phyloP scores from a whole-genome alignment of 2,888 invertebrate genomes.

The Acleris emargana region DNA sequence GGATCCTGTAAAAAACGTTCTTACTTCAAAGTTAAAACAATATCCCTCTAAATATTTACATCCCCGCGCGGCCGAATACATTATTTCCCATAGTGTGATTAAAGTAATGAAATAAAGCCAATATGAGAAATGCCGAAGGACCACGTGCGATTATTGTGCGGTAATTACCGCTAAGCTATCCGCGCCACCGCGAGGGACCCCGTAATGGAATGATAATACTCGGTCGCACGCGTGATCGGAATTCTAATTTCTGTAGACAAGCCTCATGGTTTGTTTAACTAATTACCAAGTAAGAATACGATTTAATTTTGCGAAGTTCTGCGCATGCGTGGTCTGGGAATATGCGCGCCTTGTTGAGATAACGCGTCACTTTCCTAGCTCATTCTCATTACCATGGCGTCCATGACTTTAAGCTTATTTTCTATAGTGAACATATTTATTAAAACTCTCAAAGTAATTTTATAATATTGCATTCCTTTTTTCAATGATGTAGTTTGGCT shows the following conservation, averaged over 20 bases:
- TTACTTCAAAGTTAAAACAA: too few relatives aligned
- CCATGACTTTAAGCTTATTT: too few relatives aligned
- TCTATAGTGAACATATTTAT: too few relatives aligned
- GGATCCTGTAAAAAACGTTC: too few relatives aligned
- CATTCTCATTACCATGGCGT: too few relatives aligned
- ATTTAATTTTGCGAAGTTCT: conserved; percentile 45
- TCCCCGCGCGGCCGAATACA: background rate
- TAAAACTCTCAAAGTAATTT: too few relatives aligned
- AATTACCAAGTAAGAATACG: conserved; percentile 47
- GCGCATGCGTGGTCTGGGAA: background rate
- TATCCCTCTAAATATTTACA: too few relatives aligned
- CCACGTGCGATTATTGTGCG: conserved; percentile 33
- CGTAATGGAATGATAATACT: conserved; percentile 72
- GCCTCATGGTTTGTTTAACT: conserved; percentile 38
- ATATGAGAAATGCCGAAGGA: conserved; percentile 29
- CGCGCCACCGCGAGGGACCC: conserved; percentile 50
- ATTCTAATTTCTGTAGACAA: conserved; percentile 48
- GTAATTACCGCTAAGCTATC: conserved; percentile 60
- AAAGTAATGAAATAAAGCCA: conserved; percentile 7
- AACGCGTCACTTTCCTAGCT: too few relatives aligned
- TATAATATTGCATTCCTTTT: too few relatives aligned
- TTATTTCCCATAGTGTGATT: conserved; percentile 12
- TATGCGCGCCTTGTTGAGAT: background rate
- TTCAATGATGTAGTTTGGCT: too few relatives aligned
- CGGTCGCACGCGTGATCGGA: conserved; percentile 57